phyloP scores from a whole-genome alignment of 2,113 vertebrate species.

The Proteles cristata region DNA sequence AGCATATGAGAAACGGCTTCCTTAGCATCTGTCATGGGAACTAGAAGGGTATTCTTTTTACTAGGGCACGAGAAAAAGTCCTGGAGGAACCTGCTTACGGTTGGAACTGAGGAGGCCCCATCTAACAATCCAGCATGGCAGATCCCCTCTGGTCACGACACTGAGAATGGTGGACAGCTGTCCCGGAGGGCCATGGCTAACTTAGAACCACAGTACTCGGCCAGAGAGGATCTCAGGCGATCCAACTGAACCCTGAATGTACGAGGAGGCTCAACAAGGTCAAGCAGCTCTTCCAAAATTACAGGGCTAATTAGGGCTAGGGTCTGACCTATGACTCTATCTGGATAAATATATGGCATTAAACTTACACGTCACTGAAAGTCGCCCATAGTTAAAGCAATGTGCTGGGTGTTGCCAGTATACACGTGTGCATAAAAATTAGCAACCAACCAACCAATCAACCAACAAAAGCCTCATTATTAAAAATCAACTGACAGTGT shows the following conservation, averaged over 20 bases:
- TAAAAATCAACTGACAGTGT: neutral
- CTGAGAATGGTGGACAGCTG: neutral
- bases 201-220: neutral
- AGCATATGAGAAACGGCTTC: neutral
- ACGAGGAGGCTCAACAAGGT: neutral
- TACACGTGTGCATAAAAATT: neutral
- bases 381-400: neutral
- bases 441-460: neutral
- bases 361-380: neutral
- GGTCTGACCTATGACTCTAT: neutral
- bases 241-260: neutral
- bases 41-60: neutral
- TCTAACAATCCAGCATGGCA: fast-evolving
- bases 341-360: neutral
- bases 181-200: neutral
- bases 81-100: neutral
- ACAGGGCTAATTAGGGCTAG: neutral
- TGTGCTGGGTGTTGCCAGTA: neutral
- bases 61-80: neutral
- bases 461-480: neutral
- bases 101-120: neutral
- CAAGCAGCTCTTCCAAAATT: neutral
- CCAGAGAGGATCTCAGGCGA: neutral
- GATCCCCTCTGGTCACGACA: neutral
- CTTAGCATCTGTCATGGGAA: neutral